Conservation (phyloP, 2,888 invertebrate species). For the Trichopoda pennipes region DNA sequence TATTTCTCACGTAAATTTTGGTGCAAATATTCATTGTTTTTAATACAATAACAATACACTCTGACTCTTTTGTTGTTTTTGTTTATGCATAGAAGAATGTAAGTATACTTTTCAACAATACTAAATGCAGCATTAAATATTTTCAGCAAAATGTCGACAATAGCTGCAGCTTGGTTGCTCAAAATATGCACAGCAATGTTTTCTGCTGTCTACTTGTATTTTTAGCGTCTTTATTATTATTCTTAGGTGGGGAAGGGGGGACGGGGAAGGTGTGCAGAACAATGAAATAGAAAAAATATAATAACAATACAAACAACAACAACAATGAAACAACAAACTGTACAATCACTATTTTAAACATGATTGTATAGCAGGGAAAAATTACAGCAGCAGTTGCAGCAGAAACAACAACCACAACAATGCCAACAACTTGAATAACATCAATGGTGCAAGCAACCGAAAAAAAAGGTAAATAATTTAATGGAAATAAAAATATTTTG, state of each 20-base stretch:
- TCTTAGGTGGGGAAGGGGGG: neutral
- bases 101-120: neutral
- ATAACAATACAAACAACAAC: neutral
- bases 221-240: conserved; percentile 43
- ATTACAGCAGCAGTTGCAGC: neutral
- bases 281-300: conserved; percentile 4
- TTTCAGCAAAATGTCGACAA: conserved; percentile 1
- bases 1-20: too few relatives aligned
- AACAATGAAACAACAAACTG: conserved; percentile 30
- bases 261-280: too few relatives aligned
- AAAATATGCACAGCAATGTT: conserved; percentile 26
- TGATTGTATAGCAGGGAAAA: neutral
- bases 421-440: neutral
- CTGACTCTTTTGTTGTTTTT: neutral
- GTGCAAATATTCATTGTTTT: too few relatives aligned
- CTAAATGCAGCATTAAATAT: conserved; percentile 18
- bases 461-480: conserved; percentile 48
- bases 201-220: conserved; percentile 43
- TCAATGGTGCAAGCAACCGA: conserved; percentile 19
- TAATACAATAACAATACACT: too few relatives aligned
- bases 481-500: conserved; percentile 47
- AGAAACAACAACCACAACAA: conserved; percentile 1
- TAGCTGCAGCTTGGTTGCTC: conserved; percentile 32
- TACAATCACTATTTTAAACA: conserved; percentile 5
- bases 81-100: conserved; percentile 12